Evolutionary conservation across 1,140 invertebrate genomes (phyloP), one percentile per base, ranked within the genome.

Genomic region (Anastrepha obliqua): DNA sequence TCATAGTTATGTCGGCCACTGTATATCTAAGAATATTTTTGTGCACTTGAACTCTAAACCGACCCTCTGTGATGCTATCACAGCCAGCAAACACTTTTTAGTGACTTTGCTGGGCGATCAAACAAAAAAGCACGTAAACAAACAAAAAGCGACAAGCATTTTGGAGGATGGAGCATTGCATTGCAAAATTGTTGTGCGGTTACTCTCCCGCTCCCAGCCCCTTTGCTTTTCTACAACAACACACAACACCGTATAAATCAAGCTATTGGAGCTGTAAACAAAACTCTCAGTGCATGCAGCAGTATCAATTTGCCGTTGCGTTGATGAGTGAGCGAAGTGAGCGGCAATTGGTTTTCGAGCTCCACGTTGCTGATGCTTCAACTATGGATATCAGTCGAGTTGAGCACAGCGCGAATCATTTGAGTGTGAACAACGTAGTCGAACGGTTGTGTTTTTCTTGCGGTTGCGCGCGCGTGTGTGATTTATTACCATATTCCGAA

Each of bases 391-490:
- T 81, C 74, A 81, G 74, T 17, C 44, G 1, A 44, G 74, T 55
- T 81, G 7, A 15, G 39, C 13, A 42, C 74, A 20, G 39, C 17
- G 44, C 47, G 20, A 81, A 81, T 81, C 74, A 81, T 81, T 81
- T 29, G 74, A 81, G 74, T 81, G 74, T 81, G 47, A 29, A 55
- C 74, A 81, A 6, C 51, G 20, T 44, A 55, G 74, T 29, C 47
- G 47, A 81, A n/a, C 74, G 74, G 74, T 81, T 81, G 74, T 51
- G 74, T 81, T 81, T 17, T 81, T 55, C 44, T n/a, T 55, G 74
- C 74, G 47, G n/a, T 81, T 81, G 70, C 70, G 70, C 74, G 74
- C 74, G 74, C 47, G n/a, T 81, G n/a, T 81, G n/a, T n/a, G 17
- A 55, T 29, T 29, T 81, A 44, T 11, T 42, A 11, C 20, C 20